A percentile compares a stretch with the other conserved stretches of the same genome.
These are phyloP conservation scores for Cataglyphis hispanica DNA, from an alignment of 1,140 invertebrate species.

Conservation along the genomic window DNA sequence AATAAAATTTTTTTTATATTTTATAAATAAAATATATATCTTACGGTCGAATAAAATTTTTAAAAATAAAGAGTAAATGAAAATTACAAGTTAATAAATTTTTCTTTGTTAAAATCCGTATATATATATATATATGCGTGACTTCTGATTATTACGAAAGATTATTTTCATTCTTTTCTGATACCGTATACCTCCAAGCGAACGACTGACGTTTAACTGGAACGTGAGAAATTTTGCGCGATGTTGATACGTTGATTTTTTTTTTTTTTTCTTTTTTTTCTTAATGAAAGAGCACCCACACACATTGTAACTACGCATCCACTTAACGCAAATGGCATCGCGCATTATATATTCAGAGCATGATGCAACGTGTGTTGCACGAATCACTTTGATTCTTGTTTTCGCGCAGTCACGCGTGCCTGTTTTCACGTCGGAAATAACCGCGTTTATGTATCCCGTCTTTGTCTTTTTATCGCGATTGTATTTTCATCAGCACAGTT, in stretches of 20 bases:
- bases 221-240: conserved; percentile 6
- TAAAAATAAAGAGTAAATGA: not conserved
- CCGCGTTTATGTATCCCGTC: not conserved
- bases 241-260: conserved; percentile 34
- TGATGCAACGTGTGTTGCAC: conserved; percentile 26
- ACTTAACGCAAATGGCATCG: conserved; percentile 44
- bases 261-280: conserved; percentile 41
- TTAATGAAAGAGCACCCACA: not conserved
- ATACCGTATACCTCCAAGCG: not conserved
- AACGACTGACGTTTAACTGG: conserved; percentile 26
- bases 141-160: no score
- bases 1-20: not conserved
- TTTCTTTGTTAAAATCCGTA: no score
- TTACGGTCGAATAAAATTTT: not conserved
- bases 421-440: conserved; percentile 24
- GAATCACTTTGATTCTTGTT: conserved; percentile 53
- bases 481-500: not conserved
- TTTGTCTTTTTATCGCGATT: conserved; percentile 42
- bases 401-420: conserved; percentile 34
- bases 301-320: not conserved
- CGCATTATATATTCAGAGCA: conserved; percentile 41
- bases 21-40: not conserved
- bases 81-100: not conserved
- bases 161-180: conserved; percentile 28
- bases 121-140: not conserved